phyloP scores from a whole-genome alignment of 35 echinoderm and acorn worm species.

The Stichopus chloronotus region DNA sequence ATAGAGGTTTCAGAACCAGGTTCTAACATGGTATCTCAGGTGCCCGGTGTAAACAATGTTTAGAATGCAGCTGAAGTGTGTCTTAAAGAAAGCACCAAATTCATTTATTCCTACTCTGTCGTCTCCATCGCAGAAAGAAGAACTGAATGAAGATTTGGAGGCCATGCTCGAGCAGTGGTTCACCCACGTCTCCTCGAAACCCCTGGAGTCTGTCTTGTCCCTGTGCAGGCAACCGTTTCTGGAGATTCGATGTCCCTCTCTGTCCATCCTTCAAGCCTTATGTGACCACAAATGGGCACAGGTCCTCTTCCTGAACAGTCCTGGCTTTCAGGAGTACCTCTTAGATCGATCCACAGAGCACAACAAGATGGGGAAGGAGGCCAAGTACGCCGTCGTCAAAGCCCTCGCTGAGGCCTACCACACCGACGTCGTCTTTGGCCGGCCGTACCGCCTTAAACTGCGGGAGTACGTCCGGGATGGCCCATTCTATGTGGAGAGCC shows the following conservation, averaged over 20 bases:
- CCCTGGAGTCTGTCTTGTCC: constrained; percentile 66
- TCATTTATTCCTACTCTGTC: too few species aligned
- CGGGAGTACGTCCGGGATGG: constrained; percentile 79
- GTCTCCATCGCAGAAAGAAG: constrained; percentile 59
- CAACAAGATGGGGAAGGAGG: constrained; percentile 81
- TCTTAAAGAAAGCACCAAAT: too few species aligned
- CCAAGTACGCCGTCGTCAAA: constrained; percentile 77
- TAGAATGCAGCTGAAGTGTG: too few species aligned
- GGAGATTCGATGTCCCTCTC: constrained; percentile 74
- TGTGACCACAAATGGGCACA: constrained; percentile 80
- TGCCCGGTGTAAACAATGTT: too few species aligned
- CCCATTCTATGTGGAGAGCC: constrained; percentile 76
- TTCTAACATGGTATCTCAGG: too few species aligned
- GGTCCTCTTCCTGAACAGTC: constrained; percentile 48
- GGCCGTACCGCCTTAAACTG: constrained; percentile 76
- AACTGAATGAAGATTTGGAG: constrained; percentile 77
- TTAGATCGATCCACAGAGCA: constrained; percentile 80
- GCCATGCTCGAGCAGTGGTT: constrained; percentile 81
- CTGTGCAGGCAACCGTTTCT: constrained; percentile 85
- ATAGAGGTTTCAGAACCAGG: too few species aligned
- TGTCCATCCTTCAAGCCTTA: constrained; percentile 65
- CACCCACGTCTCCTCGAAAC: constrained; percentile 49
- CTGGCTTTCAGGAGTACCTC: constrained; percentile 84
- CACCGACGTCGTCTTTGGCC: constrained; percentile 67
- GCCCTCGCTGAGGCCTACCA: constrained; percentile 63